Evolutionary conservation across 2,888 invertebrate species (phyloP).

Genomic region (Zygogramma bicolorata): DNA sequence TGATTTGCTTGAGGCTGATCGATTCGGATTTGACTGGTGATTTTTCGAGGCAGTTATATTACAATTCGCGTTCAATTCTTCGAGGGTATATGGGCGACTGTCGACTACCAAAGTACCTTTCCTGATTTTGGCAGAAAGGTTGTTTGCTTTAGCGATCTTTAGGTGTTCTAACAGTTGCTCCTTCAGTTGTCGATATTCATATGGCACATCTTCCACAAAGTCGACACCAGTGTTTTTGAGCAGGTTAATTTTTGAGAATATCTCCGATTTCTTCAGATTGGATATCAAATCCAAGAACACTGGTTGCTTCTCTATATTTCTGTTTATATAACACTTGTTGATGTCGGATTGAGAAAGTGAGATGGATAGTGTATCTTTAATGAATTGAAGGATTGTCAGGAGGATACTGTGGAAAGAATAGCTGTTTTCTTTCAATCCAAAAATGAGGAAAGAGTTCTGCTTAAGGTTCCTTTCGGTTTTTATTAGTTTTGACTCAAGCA

Average conservation of each 20-base stretch:
- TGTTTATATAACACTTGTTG: too few relatives aligned
- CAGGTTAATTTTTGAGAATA: background rate
- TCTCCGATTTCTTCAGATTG: slow-evolving; percentile 7
- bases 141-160: background rate
- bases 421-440: too few relatives aligned
- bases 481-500: too few relatives aligned
- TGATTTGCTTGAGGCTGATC: too few relatives aligned
- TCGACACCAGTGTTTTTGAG: background rate
- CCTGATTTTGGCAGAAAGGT: background rate
- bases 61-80: background rate
- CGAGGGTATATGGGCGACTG: background rate
- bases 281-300: background rate
- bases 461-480: too few relatives aligned
- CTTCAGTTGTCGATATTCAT: background rate
- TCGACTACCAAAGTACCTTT: background rate
- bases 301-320: background rate
- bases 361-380: too few relatives aligned
- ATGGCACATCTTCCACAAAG: background rate
- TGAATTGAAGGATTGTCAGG: too few relatives aligned
- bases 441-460: too few relatives aligned
- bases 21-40: too few relatives aligned
- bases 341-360: too few relatives aligned
- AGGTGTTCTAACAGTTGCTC: background rate
- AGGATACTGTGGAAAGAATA: too few relatives aligned
- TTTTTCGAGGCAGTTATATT: too few relatives aligned